Base-by-base conservation (phyloP, 2,888 invertebrate species). In the Adelphocoris suturalis region DNA sequence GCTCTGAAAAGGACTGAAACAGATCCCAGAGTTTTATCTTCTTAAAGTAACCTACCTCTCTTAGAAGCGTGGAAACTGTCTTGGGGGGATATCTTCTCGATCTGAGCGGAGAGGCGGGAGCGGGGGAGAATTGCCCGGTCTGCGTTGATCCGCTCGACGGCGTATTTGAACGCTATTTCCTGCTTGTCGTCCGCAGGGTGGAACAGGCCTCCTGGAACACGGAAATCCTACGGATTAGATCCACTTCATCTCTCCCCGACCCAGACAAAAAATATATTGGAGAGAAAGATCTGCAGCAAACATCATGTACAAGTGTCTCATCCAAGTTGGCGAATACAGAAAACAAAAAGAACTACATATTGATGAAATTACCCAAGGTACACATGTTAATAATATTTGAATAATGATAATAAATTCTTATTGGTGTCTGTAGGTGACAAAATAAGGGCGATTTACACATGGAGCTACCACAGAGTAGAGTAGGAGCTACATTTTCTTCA, bases 61-160 rank as follows among this genome's bases (percentile, higher is more conserved):
- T 98, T 98, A 23, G 98, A 97, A 86, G 98, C 98, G 93, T 97
- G 97, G 93, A 98, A 98, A 93, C 98, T 98, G 93, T 98, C 98
- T 93, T 97, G 97, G 0, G 97, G 97, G 84, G 97, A 97, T 93
- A 98, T 97, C 92, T 96, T 96, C 94, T 98, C 98, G 90, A 98
- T 97, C 94, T 98, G 97, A 48, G 97, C 97, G 91, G 97, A 96
- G 88, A 99, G 94, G 93, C 97, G 96, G n/a, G 98, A 97, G 92
- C 97, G 94, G 46, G 97, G 97, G 92, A 98, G 94, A 92, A 98
- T 96, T 87, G 96, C 95, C 91, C 97, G 95, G 93, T 97, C 97
- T 55, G 96, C 95, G 94, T 98, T 98, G 93, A 98, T 97, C 93
- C 97, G 95, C 93, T 98, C 97, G 89, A 98, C 97, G 0, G 98